These are phyloP conservation scores for Chloroceryle inda DNA, from an alignment of 2,797 vertebrate genomes.

Conservation along the genomic window DNA sequence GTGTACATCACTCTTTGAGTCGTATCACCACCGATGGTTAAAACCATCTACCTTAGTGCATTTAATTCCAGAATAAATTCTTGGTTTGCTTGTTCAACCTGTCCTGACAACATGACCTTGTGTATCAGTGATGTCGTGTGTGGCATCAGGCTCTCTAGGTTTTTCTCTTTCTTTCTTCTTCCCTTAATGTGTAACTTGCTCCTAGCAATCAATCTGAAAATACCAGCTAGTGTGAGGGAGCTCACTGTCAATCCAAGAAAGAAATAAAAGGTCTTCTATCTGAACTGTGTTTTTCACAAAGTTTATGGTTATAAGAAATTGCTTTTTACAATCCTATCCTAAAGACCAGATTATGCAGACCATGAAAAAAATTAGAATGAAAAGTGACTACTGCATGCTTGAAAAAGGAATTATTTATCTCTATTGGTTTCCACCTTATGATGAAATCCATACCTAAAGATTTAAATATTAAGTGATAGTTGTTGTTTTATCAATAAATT, in stretches of 20 bases:
- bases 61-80: constrained; percentile 1
- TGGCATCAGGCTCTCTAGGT: not conserved
- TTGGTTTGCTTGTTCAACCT: not conserved
- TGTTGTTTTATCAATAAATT: not conserved
- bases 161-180: not conserved
- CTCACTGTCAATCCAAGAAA: not conserved
- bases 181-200: not conserved
- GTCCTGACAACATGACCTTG: not conserved
- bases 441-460: not conserved
- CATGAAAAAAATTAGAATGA: not conserved
- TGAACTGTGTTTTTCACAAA: not conserved
- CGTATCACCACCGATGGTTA: not conserved
- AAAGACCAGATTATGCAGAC: not conserved
- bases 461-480: constrained; percentile 19
- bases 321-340: not conserved
- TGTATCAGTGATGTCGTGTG: not conserved
- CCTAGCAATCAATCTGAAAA: not conserved
- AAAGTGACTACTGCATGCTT: not conserved
- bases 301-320: not conserved
- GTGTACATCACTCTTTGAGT: not conserved
- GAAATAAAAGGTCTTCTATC: not conserved
- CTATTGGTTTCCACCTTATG: not conserved
- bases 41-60: not conserved
- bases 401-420: not conserved
- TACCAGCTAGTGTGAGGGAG: not conserved